phyloP scores from a whole-genome alignment of 1,140 invertebrate species.

The Pseudachorutes palmiensis region DNA sequence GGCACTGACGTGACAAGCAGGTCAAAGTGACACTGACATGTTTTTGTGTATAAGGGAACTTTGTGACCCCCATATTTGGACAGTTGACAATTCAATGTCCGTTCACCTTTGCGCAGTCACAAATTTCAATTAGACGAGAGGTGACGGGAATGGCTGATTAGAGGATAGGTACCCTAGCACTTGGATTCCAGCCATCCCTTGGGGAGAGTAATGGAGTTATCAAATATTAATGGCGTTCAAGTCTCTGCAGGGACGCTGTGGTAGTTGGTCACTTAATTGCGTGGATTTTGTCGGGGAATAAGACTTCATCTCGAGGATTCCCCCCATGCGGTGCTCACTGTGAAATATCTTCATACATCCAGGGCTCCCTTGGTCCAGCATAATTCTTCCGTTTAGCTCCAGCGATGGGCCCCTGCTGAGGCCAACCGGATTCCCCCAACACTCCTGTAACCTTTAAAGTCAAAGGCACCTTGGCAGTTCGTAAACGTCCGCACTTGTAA shows the following conservation, averaged over 20 bases:
- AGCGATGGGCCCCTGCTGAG: constrained; percentile 21
- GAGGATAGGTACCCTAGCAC: neutral
- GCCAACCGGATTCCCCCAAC: constrained; percentile 27
- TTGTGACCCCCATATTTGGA: neutral
- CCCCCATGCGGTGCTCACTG: constrained; percentile 15
- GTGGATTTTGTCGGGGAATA: constrained; percentile 34
- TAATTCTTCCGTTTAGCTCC: constrained; percentile 25
- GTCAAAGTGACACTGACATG: no score
- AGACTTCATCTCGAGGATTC: neutral
- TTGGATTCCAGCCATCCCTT: no score
- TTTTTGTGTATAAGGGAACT: no score
- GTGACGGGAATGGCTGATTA: neutral
- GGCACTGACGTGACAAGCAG: no score
- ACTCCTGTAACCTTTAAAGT: neutral
- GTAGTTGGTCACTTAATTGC: constrained; percentile 36
- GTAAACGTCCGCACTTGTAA: neutral
- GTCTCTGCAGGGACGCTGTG: constrained; percentile 30
- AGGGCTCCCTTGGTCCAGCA: constrained; percentile 17
- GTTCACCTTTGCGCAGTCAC: neutral
- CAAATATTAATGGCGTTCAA: constrained; percentile 35
- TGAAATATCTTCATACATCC: constrained; percentile 18
- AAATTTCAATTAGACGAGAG: constrained; percentile 12
- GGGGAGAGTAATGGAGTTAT: constrained; percentile 35
- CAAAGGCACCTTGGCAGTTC: neutral
- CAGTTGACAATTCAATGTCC: no score